Evolutionary conservation across 2,113 vertebrate genomes (phyloP).

Genomic region (Corydoras maculifer): DNA sequence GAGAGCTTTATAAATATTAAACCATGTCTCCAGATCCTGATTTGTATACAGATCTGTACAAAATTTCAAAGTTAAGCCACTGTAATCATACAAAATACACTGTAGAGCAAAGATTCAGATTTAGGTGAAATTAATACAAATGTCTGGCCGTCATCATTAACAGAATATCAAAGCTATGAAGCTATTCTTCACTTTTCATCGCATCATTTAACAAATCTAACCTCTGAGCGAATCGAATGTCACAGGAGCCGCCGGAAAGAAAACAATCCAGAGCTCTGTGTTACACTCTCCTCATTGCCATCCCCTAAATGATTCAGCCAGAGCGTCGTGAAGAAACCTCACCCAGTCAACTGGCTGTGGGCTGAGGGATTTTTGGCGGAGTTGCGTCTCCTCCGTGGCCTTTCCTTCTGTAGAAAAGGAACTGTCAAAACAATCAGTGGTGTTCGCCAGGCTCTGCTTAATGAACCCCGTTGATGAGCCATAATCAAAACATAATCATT

Average conservation of each 20-base stretch:
- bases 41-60: too few species aligned
- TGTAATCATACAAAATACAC: too few species aligned
- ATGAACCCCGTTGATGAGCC: constrained; percentile 31
- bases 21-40: too few species aligned
- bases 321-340: constrained; percentile 20
- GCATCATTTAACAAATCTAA: neutral
- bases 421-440: constrained; percentile 36
- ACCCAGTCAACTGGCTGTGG: neutral
- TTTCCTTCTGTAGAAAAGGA: constrained; percentile 25
- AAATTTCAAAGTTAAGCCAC: too few species aligned
- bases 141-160: too few species aligned
- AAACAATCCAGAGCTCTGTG: neutral
- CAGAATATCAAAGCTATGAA: too few species aligned
- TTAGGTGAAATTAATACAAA: too few species aligned
- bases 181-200: neutral
- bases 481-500: constrained; percentile 39
- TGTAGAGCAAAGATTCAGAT: too few species aligned
- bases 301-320: constrained; percentile 22
- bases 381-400: constrained; percentile 1
- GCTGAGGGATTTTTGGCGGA: too few species aligned
- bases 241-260: neutral
- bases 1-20: too few species aligned
- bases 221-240: neutral
- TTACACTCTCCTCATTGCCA: constrained; percentile 20
- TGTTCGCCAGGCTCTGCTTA: constrained; percentile 19